Base-by-base conservation (phyloP, 2,797 vertebrate genomes). In the Rhinoraja longicauda region DNA sequence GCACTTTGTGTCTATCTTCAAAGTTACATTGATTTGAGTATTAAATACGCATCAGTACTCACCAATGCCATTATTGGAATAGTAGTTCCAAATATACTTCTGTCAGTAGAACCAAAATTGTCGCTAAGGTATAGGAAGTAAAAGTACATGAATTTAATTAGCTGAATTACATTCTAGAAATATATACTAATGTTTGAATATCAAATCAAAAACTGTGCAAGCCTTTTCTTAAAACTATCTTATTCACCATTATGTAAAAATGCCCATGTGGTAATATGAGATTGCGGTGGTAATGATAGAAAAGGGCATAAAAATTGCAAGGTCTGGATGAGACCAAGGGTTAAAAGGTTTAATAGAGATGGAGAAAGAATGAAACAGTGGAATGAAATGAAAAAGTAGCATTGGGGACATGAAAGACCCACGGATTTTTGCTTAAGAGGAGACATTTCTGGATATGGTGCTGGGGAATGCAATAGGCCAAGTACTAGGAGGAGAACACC, bases 21-120 rank as follows among this genome's bases (percentile, higher is more conserved):
- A 26, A 82, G 59, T 32, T n/a, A 57, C 24, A 86, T 29, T 17
- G 29, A 62, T 62, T 57, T 88, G 67, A 91, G 24, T 73, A 67
- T 53, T 90, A 32, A 75, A 72, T 36, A 90, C 73, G 75, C 12
- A 59, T 91, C 17, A 90, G 93, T 24, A 97, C 98, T 98, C 95
- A 99, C 99, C 97, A 98, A 72, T 79, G 98, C 98, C 96, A 96
- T 96, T 94, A 99, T 97, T 94, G 97, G 97, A 95, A 99, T 96
- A 94, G 98, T 94, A 17, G 96, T 95, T 8, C 98, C 98, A 93
- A 99, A 98, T 94, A 99, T 96, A 94, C 97, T 97, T 9, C 96
- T 93, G 95, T 98, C 97, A 92, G 97, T 95, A 90, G 94, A 96
- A 94, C 98, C 98, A 90, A 98, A 99, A 95, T 97, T 94, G 94